These are phyloP conservation scores for Alouatta palliata DNA, from an alignment of 2,113 vertebrate genomes.

Conservation along the genomic window DNA sequence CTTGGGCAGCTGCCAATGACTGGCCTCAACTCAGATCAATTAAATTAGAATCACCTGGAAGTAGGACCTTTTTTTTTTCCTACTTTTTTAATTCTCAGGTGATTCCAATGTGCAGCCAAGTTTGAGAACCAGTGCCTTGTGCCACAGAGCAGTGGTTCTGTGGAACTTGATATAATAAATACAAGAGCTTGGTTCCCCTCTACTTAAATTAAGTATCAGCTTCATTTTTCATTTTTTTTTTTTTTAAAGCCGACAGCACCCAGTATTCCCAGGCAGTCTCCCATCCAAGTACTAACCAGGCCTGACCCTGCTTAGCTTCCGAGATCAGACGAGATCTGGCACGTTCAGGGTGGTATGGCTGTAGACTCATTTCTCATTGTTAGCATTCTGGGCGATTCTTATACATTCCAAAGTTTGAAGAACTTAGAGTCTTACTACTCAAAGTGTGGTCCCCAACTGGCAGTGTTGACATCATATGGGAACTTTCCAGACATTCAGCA, in stretches of 20 bases:
- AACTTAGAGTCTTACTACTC: neutral
- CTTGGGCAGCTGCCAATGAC: neutral
- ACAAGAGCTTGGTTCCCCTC: neutral
- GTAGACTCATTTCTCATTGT: neutral
- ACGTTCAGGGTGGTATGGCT: no score
- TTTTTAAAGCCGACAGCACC: no score
- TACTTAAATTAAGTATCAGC: neutral
- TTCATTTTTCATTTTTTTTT: no score
- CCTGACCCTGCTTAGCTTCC: no score
- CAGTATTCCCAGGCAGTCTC: no score
- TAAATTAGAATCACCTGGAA: neutral
- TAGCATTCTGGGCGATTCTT: neutral
- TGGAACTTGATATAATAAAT: neutral
- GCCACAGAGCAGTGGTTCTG: neutral
- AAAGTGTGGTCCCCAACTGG: neutral
- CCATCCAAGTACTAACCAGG: no score
- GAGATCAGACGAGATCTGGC: no score
- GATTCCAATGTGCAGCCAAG: neutral
- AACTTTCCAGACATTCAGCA: neutral
- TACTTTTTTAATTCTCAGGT: neutral
- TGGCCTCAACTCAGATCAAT: neutral
- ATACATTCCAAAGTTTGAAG: neutral
- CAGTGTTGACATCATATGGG: neutral
- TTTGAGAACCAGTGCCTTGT: neutral
- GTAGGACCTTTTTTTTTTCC: neutral